Evolutionary conservation across 2,888 invertebrate species (phyloP).

Genomic region (Archips xylosteana): DNA sequence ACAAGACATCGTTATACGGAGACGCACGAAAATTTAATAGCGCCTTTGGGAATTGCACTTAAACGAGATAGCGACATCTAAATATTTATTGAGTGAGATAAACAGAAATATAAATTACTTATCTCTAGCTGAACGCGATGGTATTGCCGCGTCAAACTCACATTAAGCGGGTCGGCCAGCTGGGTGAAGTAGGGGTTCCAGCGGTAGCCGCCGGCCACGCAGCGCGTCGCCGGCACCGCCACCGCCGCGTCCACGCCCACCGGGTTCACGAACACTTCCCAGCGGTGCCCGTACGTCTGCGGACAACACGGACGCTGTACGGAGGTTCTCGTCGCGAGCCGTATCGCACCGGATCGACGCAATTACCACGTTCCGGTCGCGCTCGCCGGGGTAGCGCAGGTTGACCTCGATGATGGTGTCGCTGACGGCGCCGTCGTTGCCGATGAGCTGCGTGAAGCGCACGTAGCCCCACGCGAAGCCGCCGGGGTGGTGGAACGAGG

Average conservation of each 20-base stretch:
- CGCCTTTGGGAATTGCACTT: too few relatives aligned
- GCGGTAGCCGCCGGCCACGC: constrained; percentile 95
- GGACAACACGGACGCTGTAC: neutral
- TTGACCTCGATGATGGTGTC: constrained; percentile 97
- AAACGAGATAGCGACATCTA: too few relatives aligned
- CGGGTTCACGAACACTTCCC: constrained; percentile 96
- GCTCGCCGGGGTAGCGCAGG: constrained; percentile 93
- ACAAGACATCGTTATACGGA: neutral
- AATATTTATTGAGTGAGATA: too few relatives aligned
- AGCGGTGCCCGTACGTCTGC: constrained; percentile 93
- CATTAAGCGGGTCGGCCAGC: constrained; percentile 95
- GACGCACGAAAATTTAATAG: too few relatives aligned
- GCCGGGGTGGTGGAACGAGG: constrained; percentile 95
- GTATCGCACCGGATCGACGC: too few relatives aligned
- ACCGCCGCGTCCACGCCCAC: constrained; percentile 96
- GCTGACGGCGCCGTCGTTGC: constrained; percentile 93
- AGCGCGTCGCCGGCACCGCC: constrained; percentile 91
- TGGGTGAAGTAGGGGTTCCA: constrained; percentile 97
- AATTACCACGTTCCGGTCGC: constrained; percentile 91
- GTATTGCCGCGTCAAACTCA: constrained; percentile 62
- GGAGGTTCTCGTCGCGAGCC: neutral
- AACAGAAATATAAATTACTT: too few relatives aligned
- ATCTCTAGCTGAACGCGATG: too few relatives aligned
- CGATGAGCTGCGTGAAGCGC: constrained; percentile 94
- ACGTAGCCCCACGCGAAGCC: constrained; percentile 95